phyloP scores from a whole-genome alignment of 2,113 vertebrate species.

The Tympanuchus pallidicinctus region DNA sequence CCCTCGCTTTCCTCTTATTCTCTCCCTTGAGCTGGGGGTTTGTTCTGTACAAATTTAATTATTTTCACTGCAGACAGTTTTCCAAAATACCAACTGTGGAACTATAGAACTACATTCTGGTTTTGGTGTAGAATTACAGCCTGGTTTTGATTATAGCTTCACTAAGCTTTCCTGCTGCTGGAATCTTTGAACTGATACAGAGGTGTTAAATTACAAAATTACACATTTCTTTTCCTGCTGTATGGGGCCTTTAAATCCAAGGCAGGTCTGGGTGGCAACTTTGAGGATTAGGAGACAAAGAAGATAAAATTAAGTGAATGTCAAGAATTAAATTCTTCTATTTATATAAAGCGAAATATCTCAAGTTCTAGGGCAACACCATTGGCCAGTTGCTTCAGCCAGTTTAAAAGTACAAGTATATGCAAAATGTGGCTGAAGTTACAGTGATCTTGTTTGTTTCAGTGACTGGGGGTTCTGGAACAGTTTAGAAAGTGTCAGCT shows the following conservation, averaged over 20 bases:
- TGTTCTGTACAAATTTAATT: not conserved
- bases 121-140: not conserved
- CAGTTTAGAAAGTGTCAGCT: not conserved
- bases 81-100: not conserved
- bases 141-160: conserved; percentile 48
- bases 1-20: not conserved
- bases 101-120: not conserved
- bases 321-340: not conserved
- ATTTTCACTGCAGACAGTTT: conserved; percentile 21
- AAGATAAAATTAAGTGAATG: not conserved
- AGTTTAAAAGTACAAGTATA: not conserved
- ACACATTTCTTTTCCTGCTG: not conserved
- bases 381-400: not conserved
- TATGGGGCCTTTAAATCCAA: not conserved
- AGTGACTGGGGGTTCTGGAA: not conserved
- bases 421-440: not conserved
- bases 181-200: not conserved
- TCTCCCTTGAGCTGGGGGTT: not conserved
- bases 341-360: not conserved
- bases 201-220: conserved; percentile 14
- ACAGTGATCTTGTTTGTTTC: not conserved
- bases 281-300: not conserved
- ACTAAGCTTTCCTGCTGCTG: conserved; percentile 21
- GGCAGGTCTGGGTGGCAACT: not conserved
- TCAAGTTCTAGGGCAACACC: not conserved